Percentiles rank a stretch among this genome's conserved stretches.
Conservation (phyloP, 2,797 vertebrate species). For the Hafferia zeledoni region DNA sequence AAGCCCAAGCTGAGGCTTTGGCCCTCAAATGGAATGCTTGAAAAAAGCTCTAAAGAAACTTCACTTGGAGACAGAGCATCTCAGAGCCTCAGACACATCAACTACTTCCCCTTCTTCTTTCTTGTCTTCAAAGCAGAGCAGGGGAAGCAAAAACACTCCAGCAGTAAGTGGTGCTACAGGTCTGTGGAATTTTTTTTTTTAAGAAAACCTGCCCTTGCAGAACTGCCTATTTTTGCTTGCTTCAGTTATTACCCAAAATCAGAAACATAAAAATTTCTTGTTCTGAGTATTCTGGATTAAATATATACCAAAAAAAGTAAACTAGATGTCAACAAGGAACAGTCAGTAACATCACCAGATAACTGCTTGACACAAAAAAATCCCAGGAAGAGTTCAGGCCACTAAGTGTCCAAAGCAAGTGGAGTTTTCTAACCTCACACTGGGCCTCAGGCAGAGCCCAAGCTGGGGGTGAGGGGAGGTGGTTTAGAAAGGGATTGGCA, state of each 20-base stretch:
- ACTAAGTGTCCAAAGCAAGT: neutral
- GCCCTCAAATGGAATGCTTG: neutral
- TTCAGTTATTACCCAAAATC: neutral
- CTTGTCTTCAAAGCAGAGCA: neutral
- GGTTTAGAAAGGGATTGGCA: neutral
- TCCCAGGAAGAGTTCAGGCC: neutral
- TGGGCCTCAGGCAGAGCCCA: neutral
- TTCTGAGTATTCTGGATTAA: neutral
- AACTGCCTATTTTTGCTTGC: neutral
- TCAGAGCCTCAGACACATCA: neutral
- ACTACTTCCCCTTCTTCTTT: neutral
- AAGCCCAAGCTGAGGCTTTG: neutral
- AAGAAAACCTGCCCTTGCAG: neutral
- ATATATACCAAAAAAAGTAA: neutral
- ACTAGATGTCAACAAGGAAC: neutral
- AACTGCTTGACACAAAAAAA: neutral
- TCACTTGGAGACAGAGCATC: neutral
- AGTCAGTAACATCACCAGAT: fast-evolving
- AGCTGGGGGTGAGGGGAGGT: neutral
- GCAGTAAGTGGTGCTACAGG: neutral
- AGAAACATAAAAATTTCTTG: neutral
- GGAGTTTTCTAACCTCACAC: neutral
- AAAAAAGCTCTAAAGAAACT: neutral
- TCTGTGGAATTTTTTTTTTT: neutral
- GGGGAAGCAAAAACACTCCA: neutral